A percentile compares a stretch with the other conserved stretches of the same genome.
Conservation (phyloP, 2,888 invertebrate genomes). For the Hirtodrosophila alboralis region DNA sequence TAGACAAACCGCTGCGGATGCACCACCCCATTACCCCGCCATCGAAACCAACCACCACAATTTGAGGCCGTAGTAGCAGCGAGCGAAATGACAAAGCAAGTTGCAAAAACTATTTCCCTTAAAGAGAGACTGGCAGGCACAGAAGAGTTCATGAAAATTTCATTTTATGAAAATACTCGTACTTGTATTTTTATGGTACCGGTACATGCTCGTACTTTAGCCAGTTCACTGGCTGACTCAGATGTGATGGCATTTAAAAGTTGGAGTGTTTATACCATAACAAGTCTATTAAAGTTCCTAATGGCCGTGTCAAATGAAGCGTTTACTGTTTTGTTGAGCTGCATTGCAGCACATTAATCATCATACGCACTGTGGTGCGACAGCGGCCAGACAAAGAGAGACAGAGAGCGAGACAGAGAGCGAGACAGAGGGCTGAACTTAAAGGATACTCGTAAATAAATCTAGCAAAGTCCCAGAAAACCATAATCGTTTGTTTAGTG, state of each 20-base stretch:
- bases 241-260: constrained; percentile 45
- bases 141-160: constrained; percentile 56
- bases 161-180: constrained; percentile 53
- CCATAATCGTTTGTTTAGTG: constrained; percentile 50
- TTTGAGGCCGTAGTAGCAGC: constrained; percentile 30
- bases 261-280: constrained; percentile 54
- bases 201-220: neutral
- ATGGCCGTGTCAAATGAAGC: constrained; percentile 49
- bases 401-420: too few relatives aligned
- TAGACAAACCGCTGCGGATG: constrained; percentile 73
- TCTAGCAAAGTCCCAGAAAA: constrained; percentile 23
- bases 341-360: constrained; percentile 47
- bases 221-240: constrained; percentile 2
- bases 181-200: constrained; percentile 23
- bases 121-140: constrained; percentile 16
- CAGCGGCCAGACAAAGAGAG: neutral
- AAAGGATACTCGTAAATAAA: constrained; percentile 29
- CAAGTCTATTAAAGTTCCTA: constrained; percentile 50
- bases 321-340: constrained; percentile 26
- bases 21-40: constrained; percentile 7
- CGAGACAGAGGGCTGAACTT: neutral
- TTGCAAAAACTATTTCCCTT: constrained; percentile 56
- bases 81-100: constrained; percentile 60
- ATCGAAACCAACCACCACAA: constrained; percentile 13
- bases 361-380: constrained; percentile 48